These are phyloP conservation scores for Paramormyrops kingsleyae DNA, from an alignment of 2,113 vertebrate genomes.

Conservation along the genomic window DNA sequence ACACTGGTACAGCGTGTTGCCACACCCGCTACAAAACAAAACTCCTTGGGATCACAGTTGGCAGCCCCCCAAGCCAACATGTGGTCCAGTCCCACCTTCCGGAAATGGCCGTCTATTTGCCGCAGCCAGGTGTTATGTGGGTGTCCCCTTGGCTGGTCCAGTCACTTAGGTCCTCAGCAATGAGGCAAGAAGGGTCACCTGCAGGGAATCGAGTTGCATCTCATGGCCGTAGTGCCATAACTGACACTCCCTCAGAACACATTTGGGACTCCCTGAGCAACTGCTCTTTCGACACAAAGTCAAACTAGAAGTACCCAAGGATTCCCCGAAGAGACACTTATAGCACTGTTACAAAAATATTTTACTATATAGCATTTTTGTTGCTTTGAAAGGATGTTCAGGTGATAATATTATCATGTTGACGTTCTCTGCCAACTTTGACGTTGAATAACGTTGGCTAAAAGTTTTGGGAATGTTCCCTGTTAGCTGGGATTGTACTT, in stretches of 20 bases:
- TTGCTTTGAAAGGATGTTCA: not conserved
- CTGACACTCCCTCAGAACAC: not conserved
- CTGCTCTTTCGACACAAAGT: not conserved
- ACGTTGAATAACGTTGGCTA: not conserved
- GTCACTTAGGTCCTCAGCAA: not conserved
- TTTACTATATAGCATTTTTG: not conserved
- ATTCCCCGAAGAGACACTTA: not conserved
- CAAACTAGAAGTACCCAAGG: not conserved
- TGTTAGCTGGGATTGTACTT: not conserved
- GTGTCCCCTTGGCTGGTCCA: not conserved
- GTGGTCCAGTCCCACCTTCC: not conserved
- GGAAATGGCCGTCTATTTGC: not conserved
- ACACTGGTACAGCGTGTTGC: not conserved
- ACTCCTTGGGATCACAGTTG: not conserved
- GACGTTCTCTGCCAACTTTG: not conserved
- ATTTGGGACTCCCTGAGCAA: not conserved
- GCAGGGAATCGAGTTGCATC: not conserved
- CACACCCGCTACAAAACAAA: not conserved
- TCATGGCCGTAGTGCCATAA: not conserved
- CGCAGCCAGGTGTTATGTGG: not conserved
- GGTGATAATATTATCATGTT: not conserved
- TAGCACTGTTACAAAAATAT: not conserved
- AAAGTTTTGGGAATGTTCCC: not conserved
- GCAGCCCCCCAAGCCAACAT: not conserved
- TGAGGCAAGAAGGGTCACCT: not conserved